Evolutionary conservation across 2,797 vertebrate genomes (phyloP), one percentile per base, ranked within the genome.

Genomic region (Anguilla pacifica): DNA sequence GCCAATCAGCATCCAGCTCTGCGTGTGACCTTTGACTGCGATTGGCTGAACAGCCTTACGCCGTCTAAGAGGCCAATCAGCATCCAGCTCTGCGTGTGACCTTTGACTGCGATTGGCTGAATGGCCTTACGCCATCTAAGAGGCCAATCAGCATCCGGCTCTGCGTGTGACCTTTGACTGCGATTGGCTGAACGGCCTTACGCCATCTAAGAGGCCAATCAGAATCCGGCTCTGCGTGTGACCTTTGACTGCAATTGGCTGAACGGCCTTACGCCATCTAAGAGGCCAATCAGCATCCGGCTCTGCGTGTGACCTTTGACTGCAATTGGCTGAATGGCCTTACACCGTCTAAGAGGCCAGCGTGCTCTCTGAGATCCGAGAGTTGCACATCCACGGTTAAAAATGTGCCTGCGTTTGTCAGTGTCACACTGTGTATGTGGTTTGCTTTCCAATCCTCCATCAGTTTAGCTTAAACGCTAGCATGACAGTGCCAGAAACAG

Each of bases 401-500:
- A 35, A 31, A 67, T 74, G 15, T 59, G 57, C 22, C 35, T 74
- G 31, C 49, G 28, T 39, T 72, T 83, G 55, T 67, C 61, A 57
- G 55, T 9, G 39, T 35, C 31, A 22, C 1, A 10, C 7, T 82
- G 83, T 46, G 46, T 17, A 57, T 17, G 79, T 1, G 64, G 51
- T 83, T 81, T 49, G 77, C 43, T 81, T 81, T 81, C 17, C 19
- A 25, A 35, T 49, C 46, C 46, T 31, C 53, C 57, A 61, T 31
- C 67, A 31, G 55, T 17, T 64, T 53, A 53, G n/a, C 35, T 28
- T 7, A 2, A 64, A 83, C 11, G 59, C 22, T 15, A 39, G 46
- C 79, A 72, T 87, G 87, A 84, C 67, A 57, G 82, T 7, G 17
- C 64, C 49, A n/a, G 19, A n/a, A 83, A 57, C 2, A 31, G 28